A percentile compares a stretch with the other conserved stretches of the same genome.
phyloP scores from a whole-genome alignment of 2,888 invertebrate genomes.

The Acrobasis consociella region DNA sequence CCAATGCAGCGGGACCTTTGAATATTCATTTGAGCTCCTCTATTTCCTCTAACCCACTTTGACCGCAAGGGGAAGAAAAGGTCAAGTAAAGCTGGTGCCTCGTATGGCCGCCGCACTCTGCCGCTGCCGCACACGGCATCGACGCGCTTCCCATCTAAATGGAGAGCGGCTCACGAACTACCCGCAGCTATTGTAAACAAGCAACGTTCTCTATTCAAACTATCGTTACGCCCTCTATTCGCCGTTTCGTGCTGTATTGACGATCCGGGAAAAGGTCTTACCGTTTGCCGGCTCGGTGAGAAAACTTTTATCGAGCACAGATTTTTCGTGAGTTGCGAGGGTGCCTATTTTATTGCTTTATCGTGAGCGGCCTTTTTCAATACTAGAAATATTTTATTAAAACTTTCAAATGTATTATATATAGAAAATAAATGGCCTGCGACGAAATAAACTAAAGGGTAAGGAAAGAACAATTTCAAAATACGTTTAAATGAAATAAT shows the following conservation, averaged over 20 bases:
- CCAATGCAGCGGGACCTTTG: conserved; percentile 57
- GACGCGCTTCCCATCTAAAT: conserved; percentile 74
- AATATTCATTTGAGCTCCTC: conserved; percentile 46
- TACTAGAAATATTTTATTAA: conserved; percentile 26
- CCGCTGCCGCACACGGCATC: conserved; percentile 65
- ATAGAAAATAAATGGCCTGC: not conserved
- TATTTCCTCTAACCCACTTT: conserved; percentile 34
- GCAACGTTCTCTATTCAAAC: conserved; percentile 75
- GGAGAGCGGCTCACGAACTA: conserved; percentile 75
- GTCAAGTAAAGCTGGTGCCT: conserved; percentile 55
- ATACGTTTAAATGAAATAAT: conserved; percentile 51
- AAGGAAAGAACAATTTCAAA: conserved; percentile 33
- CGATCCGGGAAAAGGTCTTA: conserved; percentile 62
- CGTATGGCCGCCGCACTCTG: conserved; percentile 60
- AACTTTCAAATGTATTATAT: not conserved
- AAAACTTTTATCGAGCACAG: conserved; percentile 57
- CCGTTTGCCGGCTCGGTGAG: conserved; percentile 50
- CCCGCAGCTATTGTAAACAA: conserved; percentile 79
- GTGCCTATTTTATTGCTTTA: conserved; percentile 48
- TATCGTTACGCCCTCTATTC: conserved; percentile 70
- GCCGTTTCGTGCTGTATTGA: conserved; percentile 64
- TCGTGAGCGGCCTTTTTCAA: conserved; percentile 33
- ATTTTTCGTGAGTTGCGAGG: conserved; percentile 49
- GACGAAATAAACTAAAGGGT: not conserved
- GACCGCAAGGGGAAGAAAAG: conserved; percentile 41